Evolutionary conservation across 1,140 invertebrate genomes (phyloP), one percentile per base, ranked within the genome.

Genomic region (Drosophila kohkoa): DNA sequence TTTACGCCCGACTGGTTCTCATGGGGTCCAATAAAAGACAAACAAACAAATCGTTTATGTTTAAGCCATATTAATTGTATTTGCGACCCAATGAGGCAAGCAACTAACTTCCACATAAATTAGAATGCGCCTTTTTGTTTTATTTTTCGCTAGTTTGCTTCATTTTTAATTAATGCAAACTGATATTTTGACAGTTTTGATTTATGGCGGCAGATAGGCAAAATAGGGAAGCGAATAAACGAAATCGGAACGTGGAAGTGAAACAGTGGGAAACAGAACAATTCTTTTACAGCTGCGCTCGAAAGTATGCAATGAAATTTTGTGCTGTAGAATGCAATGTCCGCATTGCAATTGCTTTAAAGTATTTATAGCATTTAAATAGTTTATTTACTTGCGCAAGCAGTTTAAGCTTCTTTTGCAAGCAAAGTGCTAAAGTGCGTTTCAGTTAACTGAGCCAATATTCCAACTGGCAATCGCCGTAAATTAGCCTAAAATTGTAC

Each of bases 1-100:
- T 67, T 68, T 51, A 75, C 64, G 72, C 82, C 63, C 74, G 82
- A 74, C 75, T 74, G 63, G 63, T 62, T 79, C 64, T 66, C 49
- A 25, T 35, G 52, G 35, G n/a, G 54, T 5, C 54, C 32, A 20
- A 55, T 8, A 13, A 55, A 38, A 25, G 20, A 25, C 20, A 25
- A 4, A 38, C 15, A 57, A 57, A 57, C 35, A 54, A 65, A 46
- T 68, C 48, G 11, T 30, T 58, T 59, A 13, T 46, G 38, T 60
- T 48, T 49, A 62, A 67, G 66, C 46, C 45, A 59, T 58, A 75
- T 81, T 85, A 85, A 85, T 85, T 85, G 81, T 85, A 78, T 81
- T 87, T 79, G 87, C 82, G 72, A 71, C 28, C 48, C 25, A 41
- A 25, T 59, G 58, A 41, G 15, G 57, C 54, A 75, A 75, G 7